Conservation (phyloP, 2,888 invertebrate genomes). For the Parnassius orleans region DNA sequence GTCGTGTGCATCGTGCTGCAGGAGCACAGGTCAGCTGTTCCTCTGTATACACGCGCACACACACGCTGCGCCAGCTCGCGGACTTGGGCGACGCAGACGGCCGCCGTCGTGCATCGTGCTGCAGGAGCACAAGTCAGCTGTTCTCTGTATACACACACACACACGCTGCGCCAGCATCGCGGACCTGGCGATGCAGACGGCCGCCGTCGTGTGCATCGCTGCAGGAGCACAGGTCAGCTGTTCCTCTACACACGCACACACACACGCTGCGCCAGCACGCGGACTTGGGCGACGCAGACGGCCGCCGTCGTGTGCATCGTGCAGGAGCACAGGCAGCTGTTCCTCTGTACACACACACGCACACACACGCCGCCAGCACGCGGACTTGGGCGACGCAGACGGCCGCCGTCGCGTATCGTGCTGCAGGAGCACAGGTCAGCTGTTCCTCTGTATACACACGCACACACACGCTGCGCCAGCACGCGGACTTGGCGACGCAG, state of each 20-base stretch:
- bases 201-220: slow-evolving; percentile 91
- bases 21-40: slow-evolving; percentile 64
- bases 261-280: slow-evolving; percentile 87
- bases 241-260: not conserved
- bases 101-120: slow-evolving; percentile 91
- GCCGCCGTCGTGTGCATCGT: slow-evolving; percentile 91
- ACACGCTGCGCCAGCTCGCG: slow-evolving; percentile 87
- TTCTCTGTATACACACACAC: not conserved
- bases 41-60: not conserved
- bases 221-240: slow-evolving; percentile 79
- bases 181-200: slow-evolving; percentile 92
- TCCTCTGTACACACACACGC: not conserved
- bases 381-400: slow-evolving; percentile 94
- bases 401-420: slow-evolving; percentile 89
- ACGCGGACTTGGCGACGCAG: slow-evolving; percentile 92
- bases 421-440: slow-evolving; percentile 83
- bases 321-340: slow-evolving; percentile 75
- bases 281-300: slow-evolving; percentile 92
- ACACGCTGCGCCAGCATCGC: slow-evolving; percentile 89
- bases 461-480: slow-evolving; percentile 83
- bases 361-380: slow-evolving; percentile 89
- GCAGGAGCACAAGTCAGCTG: slow-evolving; percentile 79
- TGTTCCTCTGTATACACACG: not conserved
- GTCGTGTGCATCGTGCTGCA: slow-evolving; percentile 92
- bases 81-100: slow-evolving; percentile 93